phyloP scores from a whole-genome alignment of 2,113 vertebrate species.

The Cyprinodon tularosa region DNA sequence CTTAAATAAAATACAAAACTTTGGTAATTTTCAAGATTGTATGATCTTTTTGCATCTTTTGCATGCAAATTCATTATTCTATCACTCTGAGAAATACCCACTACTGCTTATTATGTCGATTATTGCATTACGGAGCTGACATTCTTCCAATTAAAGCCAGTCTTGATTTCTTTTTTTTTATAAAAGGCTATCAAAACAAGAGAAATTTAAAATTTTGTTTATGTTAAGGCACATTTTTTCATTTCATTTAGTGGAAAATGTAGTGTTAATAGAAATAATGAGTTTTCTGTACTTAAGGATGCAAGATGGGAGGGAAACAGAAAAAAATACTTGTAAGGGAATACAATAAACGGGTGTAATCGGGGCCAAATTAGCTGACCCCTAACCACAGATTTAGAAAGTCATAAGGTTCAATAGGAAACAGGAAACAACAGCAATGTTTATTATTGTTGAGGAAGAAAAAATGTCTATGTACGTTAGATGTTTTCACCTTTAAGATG shows the following conservation, averaged over 20 bases:
- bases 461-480: neutral
- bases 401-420: too few relatives aligned
- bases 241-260: neutral
- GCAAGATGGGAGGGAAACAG: neutral
- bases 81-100: neutral
- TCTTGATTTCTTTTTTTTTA: neutral
- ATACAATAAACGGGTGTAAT: conserved; percentile 68
- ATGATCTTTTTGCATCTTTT: neutral
- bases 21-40: neutral
- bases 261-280: neutral
- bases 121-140: neutral
- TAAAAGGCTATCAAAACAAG: neutral
- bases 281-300: neutral
- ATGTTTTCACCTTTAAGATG: neutral
- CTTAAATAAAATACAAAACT: neutral
- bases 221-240: neutral
- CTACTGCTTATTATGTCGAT: conserved; percentile 1
- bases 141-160: neutral
- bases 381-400: conserved; percentile 63
- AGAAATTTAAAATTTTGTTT: neutral
- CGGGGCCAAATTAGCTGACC: conserved; percentile 68
- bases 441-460: neutral
- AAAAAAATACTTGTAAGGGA: conserved; percentile 47
- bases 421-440: neutral
- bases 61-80: neutral